A percentile compares a stretch with the other conserved stretches of the same genome.
Conservation (phyloP, 2,113 vertebrate genomes). For the Macrotus californicus region DNA sequence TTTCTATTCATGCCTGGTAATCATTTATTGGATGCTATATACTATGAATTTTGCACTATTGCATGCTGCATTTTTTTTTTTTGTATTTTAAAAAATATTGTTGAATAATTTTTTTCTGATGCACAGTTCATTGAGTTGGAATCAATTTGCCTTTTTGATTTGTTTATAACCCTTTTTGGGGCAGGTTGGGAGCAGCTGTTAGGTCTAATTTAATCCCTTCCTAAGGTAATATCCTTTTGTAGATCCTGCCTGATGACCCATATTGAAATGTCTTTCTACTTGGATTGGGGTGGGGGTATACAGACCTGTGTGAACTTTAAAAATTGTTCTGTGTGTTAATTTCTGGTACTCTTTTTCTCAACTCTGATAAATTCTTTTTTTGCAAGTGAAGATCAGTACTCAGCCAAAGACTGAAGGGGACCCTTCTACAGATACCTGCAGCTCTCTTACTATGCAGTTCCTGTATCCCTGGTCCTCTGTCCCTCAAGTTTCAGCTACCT, state of each 20-base stretch:
- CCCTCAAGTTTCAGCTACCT: background rate
- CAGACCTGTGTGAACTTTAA: background rate
- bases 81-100: background rate
- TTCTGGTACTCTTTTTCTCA: background rate
- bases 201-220: background rate
- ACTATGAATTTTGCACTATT: background rate
- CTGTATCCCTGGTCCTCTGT: background rate
- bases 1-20: background rate
- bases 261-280: background rate
- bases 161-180: background rate
- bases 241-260: background rate
- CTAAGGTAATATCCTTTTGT: background rate
- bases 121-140: background rate
- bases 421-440: background rate
- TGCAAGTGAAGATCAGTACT: background rate
- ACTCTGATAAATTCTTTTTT: background rate
- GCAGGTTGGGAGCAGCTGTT: background rate
- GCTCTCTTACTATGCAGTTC: background rate
- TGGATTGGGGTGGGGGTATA: background rate
- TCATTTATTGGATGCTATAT: background rate
- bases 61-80: background rate
- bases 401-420: background rate
- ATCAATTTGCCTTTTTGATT: background rate
- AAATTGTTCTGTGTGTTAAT: background rate
- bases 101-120: slow-evolving; percentile 20